A percentile compares a stretch with the other conserved stretches of the same genome.
Evolutionary conservation across 2,113 vertebrate species (phyloP).

Genomic region (Actenoides lindsayi): DNA sequence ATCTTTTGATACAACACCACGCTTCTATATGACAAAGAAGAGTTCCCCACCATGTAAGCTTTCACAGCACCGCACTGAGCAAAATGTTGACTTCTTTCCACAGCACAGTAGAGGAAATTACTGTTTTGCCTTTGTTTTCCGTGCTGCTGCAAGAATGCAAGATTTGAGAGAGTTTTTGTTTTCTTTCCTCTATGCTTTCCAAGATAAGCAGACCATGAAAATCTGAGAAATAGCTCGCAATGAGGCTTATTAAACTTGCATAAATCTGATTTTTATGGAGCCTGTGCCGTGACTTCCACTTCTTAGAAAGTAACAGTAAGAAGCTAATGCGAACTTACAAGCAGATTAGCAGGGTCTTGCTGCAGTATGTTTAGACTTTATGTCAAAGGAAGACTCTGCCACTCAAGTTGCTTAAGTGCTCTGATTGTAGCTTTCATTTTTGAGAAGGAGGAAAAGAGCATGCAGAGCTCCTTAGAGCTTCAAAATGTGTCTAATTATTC

Average conservation of each 20-base stretch:
- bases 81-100: background rate
- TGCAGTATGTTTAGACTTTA: background rate
- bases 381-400: background rate
- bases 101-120: background rate
- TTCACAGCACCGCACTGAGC: background rate
- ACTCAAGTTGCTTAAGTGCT: background rate
- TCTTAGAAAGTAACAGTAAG: constrained; percentile 40
- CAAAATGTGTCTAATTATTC: background rate
- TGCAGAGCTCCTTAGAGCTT: background rate
- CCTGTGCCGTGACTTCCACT: background rate
- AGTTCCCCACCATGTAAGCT: background rate
- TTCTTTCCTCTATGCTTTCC: background rate
- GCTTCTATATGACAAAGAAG: background rate
- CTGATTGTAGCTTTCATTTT: background rate
- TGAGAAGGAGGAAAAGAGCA: background rate
- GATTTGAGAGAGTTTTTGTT: background rate
- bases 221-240: constrained; percentile 9
- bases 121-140: background rate
- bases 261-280: constrained; percentile 55
- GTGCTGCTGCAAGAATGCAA: background rate
- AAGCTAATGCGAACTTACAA: constrained; percentile 13
- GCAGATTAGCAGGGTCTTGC: background rate
- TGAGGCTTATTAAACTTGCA: background rate
- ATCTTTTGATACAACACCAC: background rate
- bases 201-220: background rate